phyloP scores from a whole-genome alignment of 2,797 vertebrate genomes.

The Anolis apletophallus region DNA sequence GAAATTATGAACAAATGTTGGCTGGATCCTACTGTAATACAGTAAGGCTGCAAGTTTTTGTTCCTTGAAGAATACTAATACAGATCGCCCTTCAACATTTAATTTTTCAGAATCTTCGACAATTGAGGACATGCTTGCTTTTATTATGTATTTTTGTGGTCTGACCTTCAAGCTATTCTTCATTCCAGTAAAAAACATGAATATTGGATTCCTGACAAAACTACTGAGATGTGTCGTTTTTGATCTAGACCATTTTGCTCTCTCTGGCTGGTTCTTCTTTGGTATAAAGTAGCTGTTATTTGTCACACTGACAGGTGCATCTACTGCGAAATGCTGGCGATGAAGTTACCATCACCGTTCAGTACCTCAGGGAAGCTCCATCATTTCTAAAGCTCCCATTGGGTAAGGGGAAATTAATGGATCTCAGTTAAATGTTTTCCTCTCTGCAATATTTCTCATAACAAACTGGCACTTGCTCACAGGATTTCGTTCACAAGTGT shows the following conservation, averaged over 20 bases:
- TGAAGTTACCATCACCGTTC: conserved; percentile 93
- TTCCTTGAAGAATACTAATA: not conserved
- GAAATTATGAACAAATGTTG: not conserved
- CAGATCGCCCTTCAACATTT: not conserved
- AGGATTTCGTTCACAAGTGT: conserved; percentile 32
- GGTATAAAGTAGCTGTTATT: conserved; percentile 66
- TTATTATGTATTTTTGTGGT: not conserved
- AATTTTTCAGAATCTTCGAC: conserved; percentile 22
- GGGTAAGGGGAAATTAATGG: conserved; percentile 80
- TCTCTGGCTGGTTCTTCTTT: conserved; percentile 38
- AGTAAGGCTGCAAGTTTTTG: not conserved
- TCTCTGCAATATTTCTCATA: conserved; percentile 31
- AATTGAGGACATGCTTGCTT: not conserved
- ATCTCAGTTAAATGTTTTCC: conserved; percentile 47
- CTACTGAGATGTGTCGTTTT: conserved; percentile 19
- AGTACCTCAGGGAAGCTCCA: conserved; percentile 93
- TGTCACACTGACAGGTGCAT: conserved; percentile 85
- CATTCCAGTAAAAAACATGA: conserved; percentile 36
- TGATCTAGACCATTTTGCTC: conserved; percentile 49
- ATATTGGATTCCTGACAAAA: conserved; percentile 20
- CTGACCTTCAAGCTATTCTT: conserved; percentile 40
- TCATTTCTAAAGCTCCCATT: conserved; percentile 95
- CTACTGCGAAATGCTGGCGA: conserved; percentile 92
- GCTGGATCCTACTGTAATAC: not conserved
- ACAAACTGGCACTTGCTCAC: conserved; percentile 32